Evolutionary conservation across 1,140 invertebrate species (phyloP).

Genomic region (Hypothenemus hampei): DNA sequence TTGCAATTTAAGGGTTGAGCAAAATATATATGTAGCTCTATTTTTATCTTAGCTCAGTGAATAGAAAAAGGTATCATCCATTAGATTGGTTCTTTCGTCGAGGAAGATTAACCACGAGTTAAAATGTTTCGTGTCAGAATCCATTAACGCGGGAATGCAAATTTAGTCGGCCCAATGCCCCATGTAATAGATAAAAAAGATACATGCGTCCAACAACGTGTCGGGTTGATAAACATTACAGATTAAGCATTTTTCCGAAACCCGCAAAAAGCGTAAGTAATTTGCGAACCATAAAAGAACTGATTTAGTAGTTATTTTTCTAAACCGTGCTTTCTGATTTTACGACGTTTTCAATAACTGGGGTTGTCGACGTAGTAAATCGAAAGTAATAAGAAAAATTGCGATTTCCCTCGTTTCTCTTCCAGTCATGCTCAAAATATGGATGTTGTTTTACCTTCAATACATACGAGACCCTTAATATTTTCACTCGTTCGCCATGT

Average conservation of each 20-base stretch:
- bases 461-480: conserved; percentile 1
- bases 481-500: conserved; percentile 10
- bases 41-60: conserved; percentile 1
- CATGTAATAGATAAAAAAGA: conserved; percentile 9
- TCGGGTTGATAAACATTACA: conserved; percentile 5
- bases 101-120: neutral
- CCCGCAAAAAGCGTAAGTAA: conserved; percentile 6
- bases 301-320: conserved; percentile 25
- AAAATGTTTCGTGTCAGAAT: conserved; percentile 1
- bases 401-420: conserved; percentile 14
- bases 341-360: conserved; percentile 5
- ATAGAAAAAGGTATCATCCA: neutral
- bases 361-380: conserved; percentile 24
- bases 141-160: conserved; percentile 3
- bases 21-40: conserved; percentile 6
- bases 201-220: conserved; percentile 9
- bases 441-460: conserved; percentile 10
- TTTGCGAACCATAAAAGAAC: conserved; percentile 2
- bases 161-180: conserved; percentile 1
- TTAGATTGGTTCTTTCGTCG: neutral
- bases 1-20: conserved; percentile 2
- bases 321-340: conserved; percentile 14
- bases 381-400: conserved; percentile 23
- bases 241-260: conserved; percentile 1
- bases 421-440: conserved; percentile 21